Conservation (phyloP, 1,140 invertebrate species). For the Zaprionus lachaisei region DNA sequence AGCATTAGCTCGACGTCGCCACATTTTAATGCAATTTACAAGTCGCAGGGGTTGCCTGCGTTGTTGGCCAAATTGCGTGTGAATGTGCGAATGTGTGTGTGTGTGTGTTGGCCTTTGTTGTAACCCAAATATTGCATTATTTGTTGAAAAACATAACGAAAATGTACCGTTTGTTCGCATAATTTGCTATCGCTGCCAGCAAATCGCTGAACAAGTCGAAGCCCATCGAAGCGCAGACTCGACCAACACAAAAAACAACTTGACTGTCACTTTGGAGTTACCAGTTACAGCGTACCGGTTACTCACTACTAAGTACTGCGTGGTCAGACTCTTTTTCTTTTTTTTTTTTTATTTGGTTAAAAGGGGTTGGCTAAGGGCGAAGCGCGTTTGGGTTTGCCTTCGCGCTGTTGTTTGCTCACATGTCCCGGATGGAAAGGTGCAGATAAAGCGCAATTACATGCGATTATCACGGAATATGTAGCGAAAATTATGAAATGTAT, state of each 20-base stretch:
- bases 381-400: constrained; percentile 37
- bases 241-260: constrained; percentile 37
- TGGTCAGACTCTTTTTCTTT: constrained; percentile 19
- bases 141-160: constrained; percentile 27
- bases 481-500: constrained; percentile 84
- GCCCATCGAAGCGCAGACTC: constrained; percentile 73
- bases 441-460: constrained; percentile 84
- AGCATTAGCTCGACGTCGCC: constrained; percentile 70
- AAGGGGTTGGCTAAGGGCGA: constrained; percentile 46
- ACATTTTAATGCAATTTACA: constrained; percentile 72
- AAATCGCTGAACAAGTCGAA: constrained; percentile 64
- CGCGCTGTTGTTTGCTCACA: constrained; percentile 67
- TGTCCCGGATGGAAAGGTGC: constrained; percentile 83
- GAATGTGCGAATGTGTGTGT: background rate
- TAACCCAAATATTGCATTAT: constrained; percentile 75
- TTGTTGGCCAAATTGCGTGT: constrained; percentile 24
- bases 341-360: background rate
- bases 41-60: constrained; percentile 42
- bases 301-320: background rate
- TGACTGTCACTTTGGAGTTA: constrained; percentile 7
- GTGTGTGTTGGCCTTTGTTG: constrained; percentile 44
- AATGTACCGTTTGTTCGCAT: constrained; percentile 78
- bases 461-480: constrained; percentile 83
- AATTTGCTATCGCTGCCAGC: constrained; percentile 69
- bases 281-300: background rate